A percentile compares a stretch with the other conserved stretches of the same genome.
Evolutionary conservation across 2,113 vertebrate genomes (phyloP).

Genomic region (Lichenostomus cassidix): DNA sequence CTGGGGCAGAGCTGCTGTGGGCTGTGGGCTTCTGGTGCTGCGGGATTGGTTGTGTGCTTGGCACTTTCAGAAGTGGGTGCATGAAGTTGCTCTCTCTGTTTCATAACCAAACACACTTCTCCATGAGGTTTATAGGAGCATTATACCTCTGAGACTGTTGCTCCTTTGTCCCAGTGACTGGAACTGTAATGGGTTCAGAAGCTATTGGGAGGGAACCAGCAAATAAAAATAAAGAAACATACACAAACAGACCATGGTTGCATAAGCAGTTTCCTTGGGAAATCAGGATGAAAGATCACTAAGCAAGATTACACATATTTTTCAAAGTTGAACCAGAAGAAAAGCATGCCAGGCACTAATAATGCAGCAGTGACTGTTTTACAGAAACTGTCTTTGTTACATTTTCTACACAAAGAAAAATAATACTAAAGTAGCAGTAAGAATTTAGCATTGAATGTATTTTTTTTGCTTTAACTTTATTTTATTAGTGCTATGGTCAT

Average conservation of each 20-base stretch:
- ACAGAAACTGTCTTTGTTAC: background rate
- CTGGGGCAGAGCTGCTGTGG: no score
- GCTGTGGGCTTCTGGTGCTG: background rate
- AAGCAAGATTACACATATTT: conserved; percentile 4
- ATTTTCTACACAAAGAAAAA: background rate
- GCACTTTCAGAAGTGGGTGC: background rate
- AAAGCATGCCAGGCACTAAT: background rate
- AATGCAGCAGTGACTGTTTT: background rate
- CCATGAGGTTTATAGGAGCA: background rate
- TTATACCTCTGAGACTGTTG: background rate
- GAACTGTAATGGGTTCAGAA: background rate
- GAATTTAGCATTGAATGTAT: background rate
- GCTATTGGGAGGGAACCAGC: background rate
- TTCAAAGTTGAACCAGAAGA: conserved; percentile 17
- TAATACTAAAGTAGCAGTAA: background rate
- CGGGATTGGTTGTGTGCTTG: background rate
- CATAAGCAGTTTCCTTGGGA: conserved; percentile 50
- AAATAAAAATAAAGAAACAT: conserved; percentile 16
- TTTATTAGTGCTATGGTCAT: background rate
- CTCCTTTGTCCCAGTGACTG: background rate
- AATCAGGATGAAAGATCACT: conserved; percentile 33
- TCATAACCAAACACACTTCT: background rate
- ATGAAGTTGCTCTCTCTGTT: background rate
- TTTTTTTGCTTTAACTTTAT: background rate
- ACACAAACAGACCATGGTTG: background rate